Conservation (phyloP, 2,797 vertebrate species). For the Nannoperca obscura region DNA sequence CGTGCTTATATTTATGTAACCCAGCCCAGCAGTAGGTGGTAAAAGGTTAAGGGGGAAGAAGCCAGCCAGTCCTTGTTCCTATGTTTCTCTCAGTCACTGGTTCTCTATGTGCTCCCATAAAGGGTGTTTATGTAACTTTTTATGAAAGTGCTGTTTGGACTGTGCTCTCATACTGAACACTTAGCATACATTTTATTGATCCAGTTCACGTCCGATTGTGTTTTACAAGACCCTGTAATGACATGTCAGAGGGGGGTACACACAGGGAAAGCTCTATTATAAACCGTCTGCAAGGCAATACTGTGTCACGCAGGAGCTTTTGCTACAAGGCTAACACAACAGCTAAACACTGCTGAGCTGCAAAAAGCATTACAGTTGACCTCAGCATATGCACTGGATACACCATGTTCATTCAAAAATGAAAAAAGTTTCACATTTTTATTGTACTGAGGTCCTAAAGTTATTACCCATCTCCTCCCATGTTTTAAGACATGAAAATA, state of each 20-base stretch:
- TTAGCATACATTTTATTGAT: not conserved
- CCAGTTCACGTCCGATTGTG: not conserved
- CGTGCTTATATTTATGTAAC: not conserved
- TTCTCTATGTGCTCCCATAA: not conserved
- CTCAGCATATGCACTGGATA: too few relatives aligned
- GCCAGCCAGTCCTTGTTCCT: not conserved
- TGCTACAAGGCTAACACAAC: not conserved
- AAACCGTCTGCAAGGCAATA: not conserved
- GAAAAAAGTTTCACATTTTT: too few relatives aligned
- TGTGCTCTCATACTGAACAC: constrained; percentile 1
- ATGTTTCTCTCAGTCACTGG: constrained; percentile 3
- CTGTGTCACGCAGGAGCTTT: not conserved
- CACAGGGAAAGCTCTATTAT: not conserved
- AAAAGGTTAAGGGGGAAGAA: not conserved
- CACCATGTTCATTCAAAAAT: too few relatives aligned
- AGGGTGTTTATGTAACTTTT: not conserved
- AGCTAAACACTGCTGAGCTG: not conserved
- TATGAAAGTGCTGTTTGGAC: constrained; percentile 13
- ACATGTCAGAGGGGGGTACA: not conserved
- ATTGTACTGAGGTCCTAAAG: too few relatives aligned
- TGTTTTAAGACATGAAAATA: too few relatives aligned
- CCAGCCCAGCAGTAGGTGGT: not conserved
- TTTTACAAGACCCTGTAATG: constrained; percentile 1
- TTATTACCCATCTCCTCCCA: too few relatives aligned
- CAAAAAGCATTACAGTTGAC: too few relatives aligned